Base-by-base conservation (phyloP, 2,888 invertebrate genomes). In the Troilus luridus region DNA sequence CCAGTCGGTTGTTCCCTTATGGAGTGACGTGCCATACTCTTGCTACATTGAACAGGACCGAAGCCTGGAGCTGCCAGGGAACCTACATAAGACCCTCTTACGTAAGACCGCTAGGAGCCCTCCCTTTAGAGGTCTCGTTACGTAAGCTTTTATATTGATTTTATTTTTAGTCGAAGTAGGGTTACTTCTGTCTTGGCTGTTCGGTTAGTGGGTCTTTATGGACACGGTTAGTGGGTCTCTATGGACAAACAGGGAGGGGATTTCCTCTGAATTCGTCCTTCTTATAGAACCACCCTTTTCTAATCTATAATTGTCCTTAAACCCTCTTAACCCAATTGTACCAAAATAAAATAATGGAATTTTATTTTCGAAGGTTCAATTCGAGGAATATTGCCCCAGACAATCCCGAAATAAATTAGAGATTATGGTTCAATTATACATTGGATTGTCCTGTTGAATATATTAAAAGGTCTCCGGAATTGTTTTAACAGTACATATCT, bases 211-310 rank as follows among this genome's bases (percentile, higher is more conserved):
- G 77, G 77, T 77, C 77, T 41, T 19, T 54, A 41, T 72, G 19
- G 54, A 77, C 21, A 62, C 41, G 77, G 77, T 77, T 77, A 77
- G n/a, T 77, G 41, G 77, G 77, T 77, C 77, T 41, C 54, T 54
- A 41, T 72, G 19, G 54, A 77, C 21, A 62, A 62, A 62, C 19
- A 41, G 6, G 41, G 6, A 77, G 0, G 19, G 14, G 0, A 27
- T 77, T 77, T 77, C 41, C 41, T 77, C 64, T 77, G 19, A 77
- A 41, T 62, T 41, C 8, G 41, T 27, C 19, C 77, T 77, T 27
- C 41, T 77, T 77, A 77, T 77, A 77, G 77, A 41, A 2, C 17
- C 19, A 12, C 6, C 21, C 54, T 41, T 17, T 27, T 41, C 24
- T n/a, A n/a, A n/a, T 77, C 41, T 41, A 77, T 77, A 77, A 41